Evolutionary conservation across 2,888 invertebrate genomes (phyloP).

Genomic region (Dynastes hyllus): DNA sequence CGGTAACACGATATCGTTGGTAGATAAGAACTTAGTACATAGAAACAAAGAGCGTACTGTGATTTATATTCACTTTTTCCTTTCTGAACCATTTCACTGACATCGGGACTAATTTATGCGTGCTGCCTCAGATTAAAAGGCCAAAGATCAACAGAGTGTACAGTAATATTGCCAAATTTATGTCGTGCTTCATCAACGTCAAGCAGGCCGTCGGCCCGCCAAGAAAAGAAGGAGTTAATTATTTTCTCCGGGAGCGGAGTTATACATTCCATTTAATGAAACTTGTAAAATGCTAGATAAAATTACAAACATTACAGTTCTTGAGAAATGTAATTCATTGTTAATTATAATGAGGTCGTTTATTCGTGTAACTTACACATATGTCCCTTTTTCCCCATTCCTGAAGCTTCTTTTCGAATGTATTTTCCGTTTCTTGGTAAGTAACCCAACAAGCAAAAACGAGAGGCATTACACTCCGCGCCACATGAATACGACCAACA

Average conservation of each 20-base stretch:
- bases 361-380: background rate
- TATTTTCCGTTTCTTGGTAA: conserved; percentile 16
- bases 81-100: conserved; percentile 45
- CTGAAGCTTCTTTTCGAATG: background rate
- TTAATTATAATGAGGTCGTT: conserved; percentile 19
- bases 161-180: conserved; percentile 53
- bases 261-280: conserved; percentile 40
- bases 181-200: conserved; percentile 44
- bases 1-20: conserved; percentile 40
- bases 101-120: conserved; percentile 44
- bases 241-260: conserved; percentile 32
- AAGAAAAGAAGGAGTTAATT: conserved; percentile 40
- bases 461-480: too few relatives aligned
- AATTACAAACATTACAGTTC: conserved; percentile 36
- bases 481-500: too few relatives aligned
- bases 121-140: conserved; percentile 43
- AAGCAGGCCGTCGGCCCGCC: conserved; percentile 30
- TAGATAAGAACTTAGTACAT: conserved; percentile 32
- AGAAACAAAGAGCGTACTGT: conserved; percentile 38
- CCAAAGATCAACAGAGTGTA: conserved; percentile 41
- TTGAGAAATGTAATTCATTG: conserved; percentile 26
- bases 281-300: conserved; percentile 40
- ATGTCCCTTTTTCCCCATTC: background rate
- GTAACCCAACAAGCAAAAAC: background rate
- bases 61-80: conserved; percentile 46